phyloP scores from a whole-genome alignment of 2,797 vertebrate species.

The Kryptopterus vitreolus region DNA sequence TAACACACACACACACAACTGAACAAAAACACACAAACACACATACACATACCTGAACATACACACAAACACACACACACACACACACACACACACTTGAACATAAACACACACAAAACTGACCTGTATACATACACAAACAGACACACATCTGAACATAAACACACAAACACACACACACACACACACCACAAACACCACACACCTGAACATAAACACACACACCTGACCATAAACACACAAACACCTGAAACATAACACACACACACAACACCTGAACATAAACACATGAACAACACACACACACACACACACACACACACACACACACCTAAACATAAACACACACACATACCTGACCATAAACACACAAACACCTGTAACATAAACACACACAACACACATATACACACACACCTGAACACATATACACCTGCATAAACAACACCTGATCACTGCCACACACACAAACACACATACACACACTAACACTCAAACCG shows the following conservation, averaged over 20 bases:
- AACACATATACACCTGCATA: neutral
- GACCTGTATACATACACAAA: no score
- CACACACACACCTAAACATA: slow-evolving; percentile 10
- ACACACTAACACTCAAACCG: no score
- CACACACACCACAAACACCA: neutral
- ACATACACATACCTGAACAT: no score
- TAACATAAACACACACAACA: neutral
- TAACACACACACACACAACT: neutral
- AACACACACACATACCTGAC: neutral
- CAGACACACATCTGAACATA: slow-evolving; percentile 2
- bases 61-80: no score
- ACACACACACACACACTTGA: slow-evolving; percentile 19
- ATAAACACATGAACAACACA: no score
- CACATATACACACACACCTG: neutral
- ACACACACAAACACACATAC: neutral
- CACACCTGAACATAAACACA: slow-evolving; percentile 1
- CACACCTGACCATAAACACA: slow-evolving; percentile 5
- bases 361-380: slow-evolving; percentile 15
- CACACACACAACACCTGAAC: no score
- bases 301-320: no score
- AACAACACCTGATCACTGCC: neutral
- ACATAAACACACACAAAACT: neutral
- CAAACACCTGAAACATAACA: slow-evolving; percentile 1
- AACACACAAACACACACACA: neutral
- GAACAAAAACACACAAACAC: neutral